Evolutionary conservation across 2,797 vertebrate genomes (phyloP).

Genomic region (Cyprinella venusta): DNA sequence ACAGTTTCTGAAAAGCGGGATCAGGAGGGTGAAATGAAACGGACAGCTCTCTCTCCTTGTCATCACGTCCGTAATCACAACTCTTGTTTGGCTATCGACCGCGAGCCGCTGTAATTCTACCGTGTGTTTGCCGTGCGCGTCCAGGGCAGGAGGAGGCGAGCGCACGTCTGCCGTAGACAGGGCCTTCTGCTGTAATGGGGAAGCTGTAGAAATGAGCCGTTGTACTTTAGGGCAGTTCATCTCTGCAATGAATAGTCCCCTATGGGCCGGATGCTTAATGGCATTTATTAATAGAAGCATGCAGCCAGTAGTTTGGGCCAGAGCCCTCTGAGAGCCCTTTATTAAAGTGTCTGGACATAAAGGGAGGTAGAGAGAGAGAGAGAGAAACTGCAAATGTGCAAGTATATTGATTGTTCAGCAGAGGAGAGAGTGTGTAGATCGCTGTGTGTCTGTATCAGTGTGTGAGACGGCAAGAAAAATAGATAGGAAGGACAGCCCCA

Average conservation of each 20-base stretch:
- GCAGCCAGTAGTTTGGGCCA: slow-evolving; percentile 77
- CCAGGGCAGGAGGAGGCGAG: slow-evolving; percentile 62
- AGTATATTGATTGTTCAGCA: slow-evolving; percentile 66
- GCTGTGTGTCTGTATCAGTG: slow-evolving; percentile 24
- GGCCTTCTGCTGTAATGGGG: slow-evolving; percentile 79
- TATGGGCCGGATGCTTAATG: slow-evolving; percentile 84
- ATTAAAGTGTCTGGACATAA: slow-evolving; percentile 74
- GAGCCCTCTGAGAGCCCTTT: slow-evolving; percentile 80
- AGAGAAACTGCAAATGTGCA: slow-evolving; percentile 47
- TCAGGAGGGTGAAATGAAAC: slow-evolving; percentile 54
- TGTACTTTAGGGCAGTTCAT: slow-evolving; percentile 85
- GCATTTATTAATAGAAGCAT: slow-evolving; percentile 87
- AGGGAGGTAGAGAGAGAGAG: slow-evolving; percentile 52
- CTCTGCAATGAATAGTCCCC: slow-evolving; percentile 85
- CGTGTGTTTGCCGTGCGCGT: slow-evolving; percentile 60
- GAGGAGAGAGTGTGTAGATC: slow-evolving; percentile 28
- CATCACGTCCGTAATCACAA: slow-evolving; percentile 72
- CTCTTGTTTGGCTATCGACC: slow-evolving; percentile 75
- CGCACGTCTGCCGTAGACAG: slow-evolving; percentile 60
- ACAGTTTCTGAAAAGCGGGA: background rate
- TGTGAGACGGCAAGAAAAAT: slow-evolving; percentile 18
- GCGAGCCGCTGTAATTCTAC: slow-evolving; percentile 60
- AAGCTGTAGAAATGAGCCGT: slow-evolving; percentile 81
- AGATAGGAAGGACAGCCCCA: slow-evolving; percentile 54
- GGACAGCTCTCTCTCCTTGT: slow-evolving; percentile 63